Evolutionary conservation across 2,888 invertebrate species (phyloP).

Genomic region (Euclidia mi): DNA sequence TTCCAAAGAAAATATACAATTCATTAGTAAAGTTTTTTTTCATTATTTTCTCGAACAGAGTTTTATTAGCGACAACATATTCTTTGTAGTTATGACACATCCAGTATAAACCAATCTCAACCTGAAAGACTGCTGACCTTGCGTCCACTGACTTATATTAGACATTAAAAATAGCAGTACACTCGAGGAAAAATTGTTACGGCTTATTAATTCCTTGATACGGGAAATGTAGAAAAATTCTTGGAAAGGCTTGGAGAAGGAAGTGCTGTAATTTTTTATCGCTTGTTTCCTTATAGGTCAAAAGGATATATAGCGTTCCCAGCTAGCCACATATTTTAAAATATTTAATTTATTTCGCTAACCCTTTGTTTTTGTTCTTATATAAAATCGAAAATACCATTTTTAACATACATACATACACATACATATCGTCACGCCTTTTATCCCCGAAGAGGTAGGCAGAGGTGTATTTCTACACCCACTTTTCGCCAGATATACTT

Average conservation of each 20-base stretch:
- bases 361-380: no score
- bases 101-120: not conserved
- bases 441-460: no score
- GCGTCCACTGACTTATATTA: constrained; percentile 5
- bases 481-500: no score
- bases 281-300: not conserved
- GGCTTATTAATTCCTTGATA: not conserved
- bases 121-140: not conserved
- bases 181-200: not conserved
- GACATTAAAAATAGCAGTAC: constrained; percentile 11
- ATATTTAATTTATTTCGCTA: no score
- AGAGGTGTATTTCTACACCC: no score
- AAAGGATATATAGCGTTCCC: no score
- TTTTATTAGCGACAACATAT: not conserved
- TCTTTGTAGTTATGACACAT: not conserved
- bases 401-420: no score
- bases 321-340: no score
- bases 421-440: no score
- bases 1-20: no score
- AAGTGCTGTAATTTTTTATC: not conserved
- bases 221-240: not conserved
- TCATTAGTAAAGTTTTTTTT: no score
- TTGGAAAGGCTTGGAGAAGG: not conserved
- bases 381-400: no score
- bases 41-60: not conserved